Evolutionary conservation across 1,140 invertebrate species (phyloP), one percentile per base, ranked within the genome.

Genomic region (Pachyrhynchus sulphureomaculatus): DNA sequence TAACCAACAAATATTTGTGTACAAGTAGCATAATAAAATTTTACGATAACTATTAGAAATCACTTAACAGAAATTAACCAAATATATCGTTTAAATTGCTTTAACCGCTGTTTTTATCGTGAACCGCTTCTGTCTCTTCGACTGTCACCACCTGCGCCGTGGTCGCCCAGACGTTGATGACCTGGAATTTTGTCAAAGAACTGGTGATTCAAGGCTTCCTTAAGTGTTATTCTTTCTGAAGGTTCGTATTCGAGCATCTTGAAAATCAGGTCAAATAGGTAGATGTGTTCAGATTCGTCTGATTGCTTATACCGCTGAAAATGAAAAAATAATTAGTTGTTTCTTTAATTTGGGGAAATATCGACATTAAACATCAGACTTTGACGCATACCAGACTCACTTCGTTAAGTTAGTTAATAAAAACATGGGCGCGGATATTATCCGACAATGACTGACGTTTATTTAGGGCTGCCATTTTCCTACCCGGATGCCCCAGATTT

Each of bases 241-340:
- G 96, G 96, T 72, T 99, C 95, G 78, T 98, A 99, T 60, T 98
- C 94, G 71, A 99, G 79, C 96, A 99, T 99, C 78, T 88, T 86
- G 65, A 88, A 84, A 64, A 99, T 91, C 62, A 99, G 80, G 74
- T 99, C 93, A 79, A 99, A 98, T 64, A 99, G 78, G 70, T 95
- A 87, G 56, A 88, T 84, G 76, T 98, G 92, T 67, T 99, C 96
- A 58, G 92, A 87, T 69, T 95, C 91, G 53, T 94, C 93, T 58
- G 80, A 84, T 69, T 88, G 83, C 78, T 95, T 86, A 79, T 98
- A 99, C 76, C 95, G 87, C 92, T 98, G 84, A 66, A 65, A 65
- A 23, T 44, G 17, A 33, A 60, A 59, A 47, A 18, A 34, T n/a
- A 12, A 56, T n/a, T 23, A 56, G n/a, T n/a, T n/a, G n/a, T n/a